These are phyloP conservation scores for Serripes groenlandicus DNA, from an alignment of 2,888 invertebrate genomes.

Conservation along the genomic window DNA sequence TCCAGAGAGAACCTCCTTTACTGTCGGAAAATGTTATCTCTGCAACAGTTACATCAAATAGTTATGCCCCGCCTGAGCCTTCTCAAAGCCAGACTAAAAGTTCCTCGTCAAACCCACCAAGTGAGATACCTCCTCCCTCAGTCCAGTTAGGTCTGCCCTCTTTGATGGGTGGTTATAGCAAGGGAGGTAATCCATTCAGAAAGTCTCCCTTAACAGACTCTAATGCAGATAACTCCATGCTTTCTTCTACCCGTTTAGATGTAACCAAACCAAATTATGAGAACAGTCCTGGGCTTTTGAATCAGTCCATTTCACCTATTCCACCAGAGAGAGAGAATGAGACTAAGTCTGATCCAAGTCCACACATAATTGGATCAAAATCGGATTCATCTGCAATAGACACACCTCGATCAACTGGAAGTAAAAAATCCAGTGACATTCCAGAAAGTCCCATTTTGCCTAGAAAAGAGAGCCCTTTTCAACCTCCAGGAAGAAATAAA, in stretches of 20 bases:
- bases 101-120: neutral
- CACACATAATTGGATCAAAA: conserved; percentile 24
- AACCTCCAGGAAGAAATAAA: conserved; percentile 65
- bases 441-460: conserved; percentile 72
- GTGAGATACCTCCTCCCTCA: neutral
- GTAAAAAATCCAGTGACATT: conserved; percentile 32
- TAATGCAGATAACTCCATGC: conserved; percentile 27
- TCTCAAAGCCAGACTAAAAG: neutral
- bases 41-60: neutral
- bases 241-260: conserved; percentile 63
- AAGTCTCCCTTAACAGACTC: conserved; percentile 55
- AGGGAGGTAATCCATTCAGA: conserved; percentile 68
- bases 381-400: conserved; percentile 17
- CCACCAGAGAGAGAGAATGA: conserved; percentile 18
- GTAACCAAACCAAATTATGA: conserved; percentile 49
- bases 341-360: conserved; percentile 19
- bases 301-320: conserved; percentile 65
- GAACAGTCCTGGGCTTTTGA: conserved; percentile 60
- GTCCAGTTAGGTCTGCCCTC: conserved; percentile 49
- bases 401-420: conserved; percentile 45
- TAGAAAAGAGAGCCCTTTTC: conserved; percentile 74
- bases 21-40: neutral
- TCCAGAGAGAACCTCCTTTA: neutral
- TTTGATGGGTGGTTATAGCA: conserved; percentile 4
- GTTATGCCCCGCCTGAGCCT: conserved; percentile 17